Evolutionary conservation across 1,140 invertebrate species (phyloP), one percentile per base, ranked within the genome.

Genomic region (Hermetia illucens): DNA sequence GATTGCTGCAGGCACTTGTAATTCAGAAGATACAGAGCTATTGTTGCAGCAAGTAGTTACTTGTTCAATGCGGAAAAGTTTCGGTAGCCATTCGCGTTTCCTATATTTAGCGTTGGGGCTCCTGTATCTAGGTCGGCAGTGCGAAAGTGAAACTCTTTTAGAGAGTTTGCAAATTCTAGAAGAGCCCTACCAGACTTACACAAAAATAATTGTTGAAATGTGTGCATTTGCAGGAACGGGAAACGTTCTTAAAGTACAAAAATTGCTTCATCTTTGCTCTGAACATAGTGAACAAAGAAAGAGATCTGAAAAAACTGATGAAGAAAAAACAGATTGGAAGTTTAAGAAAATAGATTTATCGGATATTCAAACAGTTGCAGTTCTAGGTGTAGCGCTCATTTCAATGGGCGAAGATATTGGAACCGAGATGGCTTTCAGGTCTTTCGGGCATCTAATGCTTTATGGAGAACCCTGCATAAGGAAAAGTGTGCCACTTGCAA

Each of bases 331-430:
- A 40, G 66, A 72, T n/a, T n/a, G 77, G 78, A 49, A 88, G 93
- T 61, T n/a, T 32, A 63, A 72, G 45, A 70, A 78, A 42, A 81
- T 82, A 51, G 91, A 97, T 63, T 64, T 95, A 13, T 93, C 90
- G 29, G 77, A 81, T 0, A 85, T 91, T 50, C 95, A 95, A 67
- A 88, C 92, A n/a, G 82, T 98, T 27, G 94, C 95, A 37, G 93
- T 96, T 12, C 65, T 98, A 19, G 94, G 95, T 16, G 94, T 99
- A 48, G 93, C 91, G 15, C 69, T 99, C n/a, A 97, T 99, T 50
- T 82, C 92, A 16, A 94, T 99, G 84, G 95, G 93, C 5, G 96
- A 99, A 69, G 95, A 99, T 56, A 95, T 98, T 50, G 95, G 95
- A 6, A 79, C 85, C 25, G 94, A 98, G 66, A 99, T 99, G 96